phyloP scores from a whole-genome alignment of 2,797 vertebrate species.

The Lates japonicus region DNA sequence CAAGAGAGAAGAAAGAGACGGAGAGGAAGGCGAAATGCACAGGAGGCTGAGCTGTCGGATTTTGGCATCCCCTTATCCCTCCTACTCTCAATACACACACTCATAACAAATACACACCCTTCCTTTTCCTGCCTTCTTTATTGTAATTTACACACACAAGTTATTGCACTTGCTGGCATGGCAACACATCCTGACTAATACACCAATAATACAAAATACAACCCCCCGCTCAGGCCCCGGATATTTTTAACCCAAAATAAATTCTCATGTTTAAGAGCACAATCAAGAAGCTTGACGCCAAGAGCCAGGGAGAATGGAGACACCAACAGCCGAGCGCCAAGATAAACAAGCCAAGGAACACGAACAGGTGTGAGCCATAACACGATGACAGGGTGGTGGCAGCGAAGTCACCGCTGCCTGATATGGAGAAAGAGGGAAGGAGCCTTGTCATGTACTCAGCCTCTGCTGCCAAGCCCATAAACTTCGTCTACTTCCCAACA shows the following conservation, averaged over 20 bases:
- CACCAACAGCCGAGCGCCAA: conserved; percentile 59
- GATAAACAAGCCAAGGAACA: conserved; percentile 74
- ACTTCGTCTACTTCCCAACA: conserved; percentile 57
- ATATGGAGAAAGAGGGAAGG: conserved; percentile 59
- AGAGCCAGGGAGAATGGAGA: conserved; percentile 64
- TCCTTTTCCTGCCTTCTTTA: conserved; percentile 29
- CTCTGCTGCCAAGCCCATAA: conserved; percentile 63
- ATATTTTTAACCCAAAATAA: conserved; percentile 46
- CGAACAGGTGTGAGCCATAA: conserved; percentile 66
- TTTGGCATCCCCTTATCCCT: conserved; percentile 55
- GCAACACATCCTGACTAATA: no score
- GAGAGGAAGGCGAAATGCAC: conserved; percentile 39
- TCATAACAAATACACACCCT: conserved; percentile 18
- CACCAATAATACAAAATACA: no score
- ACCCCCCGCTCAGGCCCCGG: no score
- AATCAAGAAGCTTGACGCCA: conserved; percentile 56
- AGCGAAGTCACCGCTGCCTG: conserved; percentile 67
- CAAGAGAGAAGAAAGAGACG: conserved; percentile 60
- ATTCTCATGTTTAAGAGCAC: conserved; percentile 42
- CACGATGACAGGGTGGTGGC: conserved; percentile 72
- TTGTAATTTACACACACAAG: conserved; percentile 27
- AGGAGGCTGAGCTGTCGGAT: conserved; percentile 63
- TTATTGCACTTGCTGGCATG: not conserved
- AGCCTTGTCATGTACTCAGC: conserved; percentile 64
- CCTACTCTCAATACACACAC: conserved; percentile 5